Percentiles rank a stretch among this genome's conserved stretches.
These are phyloP conservation scores for Cliona cf. orientalis DNA, from an alignment of 37 sponge, comb jelly and placozoan genomes.

Conservation along the genomic window DNA sequence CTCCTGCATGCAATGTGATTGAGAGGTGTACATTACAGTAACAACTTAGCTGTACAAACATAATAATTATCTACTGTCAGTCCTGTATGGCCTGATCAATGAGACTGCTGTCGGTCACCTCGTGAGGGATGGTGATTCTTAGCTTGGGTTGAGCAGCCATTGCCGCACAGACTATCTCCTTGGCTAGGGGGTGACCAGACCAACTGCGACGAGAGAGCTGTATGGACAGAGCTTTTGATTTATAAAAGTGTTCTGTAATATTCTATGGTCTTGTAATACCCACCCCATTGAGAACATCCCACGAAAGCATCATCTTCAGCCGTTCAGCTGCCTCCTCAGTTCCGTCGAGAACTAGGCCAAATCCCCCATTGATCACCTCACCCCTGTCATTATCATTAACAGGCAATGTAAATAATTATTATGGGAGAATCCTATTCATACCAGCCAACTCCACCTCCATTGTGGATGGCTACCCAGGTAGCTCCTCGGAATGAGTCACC, in stretches of 20 bases:
- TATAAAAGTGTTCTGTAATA: neutral
- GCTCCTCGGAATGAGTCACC: conserved; percentile 95
- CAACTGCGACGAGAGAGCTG: conserved; percentile 90
- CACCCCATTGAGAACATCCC: conserved; percentile 98
- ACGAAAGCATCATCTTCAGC: conserved; percentile 83
- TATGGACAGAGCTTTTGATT: neutral
- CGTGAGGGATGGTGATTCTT: conserved; percentile 67
- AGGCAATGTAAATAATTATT: neutral
- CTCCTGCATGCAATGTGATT: too few relatives aligned
- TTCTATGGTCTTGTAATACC: neutral
- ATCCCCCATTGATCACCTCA: conserved; percentile 98
- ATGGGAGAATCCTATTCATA: conserved; percentile 31
- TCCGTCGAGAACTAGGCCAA: conserved; percentile 97
- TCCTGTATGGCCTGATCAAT: neutral
- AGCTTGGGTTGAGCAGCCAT: conserved; percentile 69
- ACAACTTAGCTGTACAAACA: neutral
- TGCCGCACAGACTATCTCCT: conserved; percentile 66
- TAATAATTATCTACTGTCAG: neutral
- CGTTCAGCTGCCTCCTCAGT: conserved; percentile 87
- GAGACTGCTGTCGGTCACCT: conserved; percentile 29
- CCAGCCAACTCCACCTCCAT: conserved; percentile 99
- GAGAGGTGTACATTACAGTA: neutral
- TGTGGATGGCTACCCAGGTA: conserved; percentile 98
- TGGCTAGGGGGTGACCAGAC: conserved; percentile 90
- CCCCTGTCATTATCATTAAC: conserved; percentile 52